Evolutionary conservation across 2,888 invertebrate species (phyloP), one percentile per base, ranked within the genome.

Genomic region (Imbricaverruca yamaguchii): DNA sequence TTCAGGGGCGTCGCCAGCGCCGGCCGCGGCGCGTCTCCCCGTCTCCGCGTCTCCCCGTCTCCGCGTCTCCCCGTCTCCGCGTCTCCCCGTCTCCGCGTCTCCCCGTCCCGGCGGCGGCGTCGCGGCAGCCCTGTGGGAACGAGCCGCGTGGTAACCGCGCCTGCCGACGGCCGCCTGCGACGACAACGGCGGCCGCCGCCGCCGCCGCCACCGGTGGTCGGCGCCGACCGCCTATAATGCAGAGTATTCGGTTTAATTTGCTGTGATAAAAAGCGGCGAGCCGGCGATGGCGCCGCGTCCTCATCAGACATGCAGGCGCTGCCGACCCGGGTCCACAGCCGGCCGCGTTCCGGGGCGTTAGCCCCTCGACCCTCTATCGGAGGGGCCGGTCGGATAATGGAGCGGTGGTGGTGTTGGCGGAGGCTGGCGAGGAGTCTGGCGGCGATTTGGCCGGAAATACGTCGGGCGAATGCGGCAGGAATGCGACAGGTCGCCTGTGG

Each of bases 191-290:
- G 9, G 59, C 12, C 59, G 15, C 59, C 15, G 65, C 10, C 11
- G 65, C 65, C 23, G 65, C 21, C 65, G 23, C 13, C 39, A 4
- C 39, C 39, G 39, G 39, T 39, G 39, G 39, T 39, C 39, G 39
- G 39, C 39, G 39, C 61, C 61, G 21, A 4, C 61, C 65, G 23
- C 18, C 65, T 23, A 13, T 15, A 69, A 69, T 69, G 69, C 69
- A 69, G 69, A 69, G 69, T 39, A 69, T 69, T 69, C 69, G 39
- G 69, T 39, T 12, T 15, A 69, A 69, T 69, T 69, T 69, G 69
- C 15, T 15, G 69, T 25, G 69, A 69, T 39, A 69, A 69, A 69
- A 69, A 69, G 21, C 11, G 23, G 69, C 25, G 25, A 15, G 69
- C 13, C 39, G 39, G 15, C 23, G 39, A 39, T 23, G 65, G 25